Evolutionary conservation across 1,140 invertebrate genomes (phyloP), one percentile per base, ranked within the genome.

Genomic region (Drosophila arawakana): DNA sequence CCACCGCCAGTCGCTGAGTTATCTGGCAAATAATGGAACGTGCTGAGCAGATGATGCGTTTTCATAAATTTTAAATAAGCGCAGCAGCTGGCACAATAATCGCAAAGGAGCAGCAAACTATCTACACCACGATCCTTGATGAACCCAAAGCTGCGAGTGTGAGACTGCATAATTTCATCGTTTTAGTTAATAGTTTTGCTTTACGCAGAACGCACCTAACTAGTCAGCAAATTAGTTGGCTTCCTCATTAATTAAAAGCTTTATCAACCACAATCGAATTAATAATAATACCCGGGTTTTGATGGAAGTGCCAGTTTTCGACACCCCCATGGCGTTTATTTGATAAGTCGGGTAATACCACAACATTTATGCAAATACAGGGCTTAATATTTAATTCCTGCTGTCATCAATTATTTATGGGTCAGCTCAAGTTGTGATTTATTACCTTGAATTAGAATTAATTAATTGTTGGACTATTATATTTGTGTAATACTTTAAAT

Each of bases 61-160:
- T 86, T 89, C 84, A 89, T 89, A 89, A 89, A 89, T 89, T 89
- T 89, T 76, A 89, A 90, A 90, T 89, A 89, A 88, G 71, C 76
- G 81, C 77, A 84, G 81, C 66, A 52, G 13, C 73, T 73, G 63
- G 46, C 57, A 66, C 25, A 46, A 44, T 66, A 39, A 65, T 62
- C 25, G 54, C 55, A 30, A 30, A 66, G 50, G 50, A 76, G 49
- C 68, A 59, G 66, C 68, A 78, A 11, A 41, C n/a, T 46, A 49
- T 25, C 25, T 63, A 74, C 44, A 34, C 47, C 21, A 58, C 15
- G 25, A 49, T 13, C 68, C 59, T 37, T 43, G 52, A 44, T 49
- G 10, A 37, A 35, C 7, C 3, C 55, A 18, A 2, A 30, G 6
- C 3, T 30, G 25, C 50, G 46, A 47, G 52, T 86, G 69, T 82